Percentiles rank a stretch among this genome's conserved stretches.
Evolutionary conservation across 2,888 invertebrate genomes (phyloP).

Genomic region (Brachypalpus laphriformis): DNA sequence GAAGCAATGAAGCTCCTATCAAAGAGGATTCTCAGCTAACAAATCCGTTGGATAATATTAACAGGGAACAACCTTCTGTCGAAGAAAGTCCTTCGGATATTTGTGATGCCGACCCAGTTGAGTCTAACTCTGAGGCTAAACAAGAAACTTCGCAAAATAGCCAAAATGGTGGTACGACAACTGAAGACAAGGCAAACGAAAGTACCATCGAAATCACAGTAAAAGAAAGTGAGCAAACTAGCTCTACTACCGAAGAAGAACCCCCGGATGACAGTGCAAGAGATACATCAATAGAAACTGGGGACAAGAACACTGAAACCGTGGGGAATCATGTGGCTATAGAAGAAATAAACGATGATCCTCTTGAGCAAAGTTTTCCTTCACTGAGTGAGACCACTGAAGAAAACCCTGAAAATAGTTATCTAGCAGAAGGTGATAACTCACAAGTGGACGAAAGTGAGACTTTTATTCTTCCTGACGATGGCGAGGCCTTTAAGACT

Average conservation of each 20-base stretch:
- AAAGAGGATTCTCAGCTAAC: not conserved
- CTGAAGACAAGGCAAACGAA: not conserved
- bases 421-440: not conserved
- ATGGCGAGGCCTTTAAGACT: not conserved
- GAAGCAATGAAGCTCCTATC: no score
- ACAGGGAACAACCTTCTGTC: not conserved
- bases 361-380: not conserved
- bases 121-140: not conserved
- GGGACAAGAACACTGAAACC: not conserved
- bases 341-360: not conserved
- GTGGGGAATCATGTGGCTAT: not conserved
- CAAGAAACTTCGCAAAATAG: not conserved
- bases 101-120: no score
- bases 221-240: not conserved
- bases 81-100: not conserved
- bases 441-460: not conserved
- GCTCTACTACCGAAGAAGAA: not conserved
- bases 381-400: not conserved
- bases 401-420: not conserved
- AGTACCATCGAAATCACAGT: not conserved
- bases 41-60: not conserved
- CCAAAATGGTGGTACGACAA: not conserved
- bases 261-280: not conserved
- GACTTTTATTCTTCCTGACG: slow-evolving; percentile 5
- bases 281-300: not conserved